Conservation (phyloP, 2,888 invertebrate genomes). For the Polietes domitor region DNA sequence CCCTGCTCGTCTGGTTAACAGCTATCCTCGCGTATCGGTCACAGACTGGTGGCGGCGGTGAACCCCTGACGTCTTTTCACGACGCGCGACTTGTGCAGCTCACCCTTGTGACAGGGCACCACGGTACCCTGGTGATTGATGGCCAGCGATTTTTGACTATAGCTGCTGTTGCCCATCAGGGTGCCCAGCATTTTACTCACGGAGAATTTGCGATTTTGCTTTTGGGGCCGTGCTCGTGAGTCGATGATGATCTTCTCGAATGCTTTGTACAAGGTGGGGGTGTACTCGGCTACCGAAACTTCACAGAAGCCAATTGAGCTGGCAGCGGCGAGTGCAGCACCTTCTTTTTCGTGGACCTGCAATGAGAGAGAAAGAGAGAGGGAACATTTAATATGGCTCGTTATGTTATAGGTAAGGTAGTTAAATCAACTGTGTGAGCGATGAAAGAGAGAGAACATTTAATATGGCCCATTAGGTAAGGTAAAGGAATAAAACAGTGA, state of each 20-base stretch:
- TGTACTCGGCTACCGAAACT: conserved; percentile 91
- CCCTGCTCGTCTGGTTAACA: conserved; percentile 59
- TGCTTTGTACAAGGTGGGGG: conserved; percentile 87
- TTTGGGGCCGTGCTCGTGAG: conserved; percentile 83
- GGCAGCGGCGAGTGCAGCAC: conserved; percentile 85
- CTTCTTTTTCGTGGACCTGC: conserved; percentile 88
- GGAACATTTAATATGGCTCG: too few relatives aligned
- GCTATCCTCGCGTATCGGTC: conserved; percentile 81
- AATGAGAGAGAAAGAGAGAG: conserved; percentile 60
- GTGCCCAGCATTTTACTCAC: conserved; percentile 89
- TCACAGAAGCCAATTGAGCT: conserved; percentile 89
- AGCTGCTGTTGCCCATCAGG: conserved; percentile 73
- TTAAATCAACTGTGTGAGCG: too few relatives aligned
- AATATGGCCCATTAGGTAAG: too few relatives aligned
- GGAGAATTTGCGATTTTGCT: conserved; percentile 86
- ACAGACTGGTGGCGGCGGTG: conserved; percentile 85
- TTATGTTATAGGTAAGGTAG: too few relatives aligned
- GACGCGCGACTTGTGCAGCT: conserved; percentile 83
- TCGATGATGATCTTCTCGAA: conserved; percentile 87
- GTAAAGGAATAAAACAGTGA: too few relatives aligned
- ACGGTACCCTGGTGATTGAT: conserved; percentile 83
- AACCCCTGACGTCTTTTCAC: conserved; percentile 83
- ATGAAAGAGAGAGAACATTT: too few relatives aligned
- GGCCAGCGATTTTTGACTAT: conserved; percentile 73
- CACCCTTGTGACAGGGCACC: conserved; percentile 84